Evolutionary conservation across 1,140 invertebrate genomes (phyloP).

Genomic region (Drosophila busckii): DNA sequence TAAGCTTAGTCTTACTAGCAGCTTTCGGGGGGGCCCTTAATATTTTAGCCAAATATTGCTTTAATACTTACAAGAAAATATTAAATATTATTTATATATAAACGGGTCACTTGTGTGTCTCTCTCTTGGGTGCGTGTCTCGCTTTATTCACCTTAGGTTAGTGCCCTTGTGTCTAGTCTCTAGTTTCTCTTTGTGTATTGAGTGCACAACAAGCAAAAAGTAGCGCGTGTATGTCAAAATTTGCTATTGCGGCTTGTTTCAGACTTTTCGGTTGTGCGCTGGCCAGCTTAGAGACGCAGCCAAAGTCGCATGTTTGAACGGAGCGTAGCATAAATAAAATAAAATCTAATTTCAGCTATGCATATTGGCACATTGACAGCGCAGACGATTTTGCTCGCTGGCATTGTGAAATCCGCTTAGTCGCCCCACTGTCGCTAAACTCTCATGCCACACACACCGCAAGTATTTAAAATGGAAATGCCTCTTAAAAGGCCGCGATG

Average conservation of each 20-base stretch:
- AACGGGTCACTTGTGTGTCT: constrained; percentile 19
- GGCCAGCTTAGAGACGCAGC: not conserved
- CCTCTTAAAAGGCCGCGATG: constrained; percentile 46
- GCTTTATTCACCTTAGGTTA: no score
- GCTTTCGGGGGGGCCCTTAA: no score
- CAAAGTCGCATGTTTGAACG: constrained; percentile 23
- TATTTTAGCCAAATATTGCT: no score
- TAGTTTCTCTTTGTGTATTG: not conserved
- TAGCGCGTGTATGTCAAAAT: constrained; percentile 58
- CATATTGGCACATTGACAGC: constrained; percentile 63
- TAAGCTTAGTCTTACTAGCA: no score
- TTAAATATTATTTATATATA: constrained; percentile 3
- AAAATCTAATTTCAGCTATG: constrained; percentile 58
- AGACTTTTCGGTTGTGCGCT: constrained; percentile 11
- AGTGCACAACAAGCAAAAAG: constrained; percentile 12
- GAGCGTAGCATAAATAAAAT: constrained; percentile 56
- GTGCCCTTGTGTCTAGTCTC: no score
- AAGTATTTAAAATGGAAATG: constrained; percentile 42
- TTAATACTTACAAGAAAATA: constrained; percentile 11
- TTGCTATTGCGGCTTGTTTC: constrained; percentile 55
- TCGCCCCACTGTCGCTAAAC: constrained; percentile 18
- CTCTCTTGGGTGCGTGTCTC: not conserved
- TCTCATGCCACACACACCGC: constrained; percentile 11
- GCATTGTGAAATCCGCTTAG: constrained; percentile 46
- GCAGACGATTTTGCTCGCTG: constrained; percentile 35